Evolutionary conservation across 2,113 vertebrate species (phyloP).

Genomic region (Siphamia tubifer): DNA sequence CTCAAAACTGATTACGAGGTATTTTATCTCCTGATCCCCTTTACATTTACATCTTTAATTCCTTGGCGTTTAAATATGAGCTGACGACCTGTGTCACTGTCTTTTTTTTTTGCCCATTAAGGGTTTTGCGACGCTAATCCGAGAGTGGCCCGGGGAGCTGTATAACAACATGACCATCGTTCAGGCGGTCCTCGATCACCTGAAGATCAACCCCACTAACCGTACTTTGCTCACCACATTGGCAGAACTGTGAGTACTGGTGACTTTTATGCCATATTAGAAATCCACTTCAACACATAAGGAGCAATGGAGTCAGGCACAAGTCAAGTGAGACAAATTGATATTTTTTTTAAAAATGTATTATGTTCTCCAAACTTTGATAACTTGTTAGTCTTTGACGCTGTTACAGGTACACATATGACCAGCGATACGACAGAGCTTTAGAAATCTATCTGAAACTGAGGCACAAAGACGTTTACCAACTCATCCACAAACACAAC

Average conservation of each 20-base stretch:
- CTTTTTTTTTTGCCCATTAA: slow-evolving; percentile 42
- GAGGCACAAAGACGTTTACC: slow-evolving; percentile 95
- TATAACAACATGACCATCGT: slow-evolving; percentile 96
- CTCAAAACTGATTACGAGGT: slow-evolving; percentile 97
- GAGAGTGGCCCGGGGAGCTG: slow-evolving; percentile 96
- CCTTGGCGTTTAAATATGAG: not conserved
- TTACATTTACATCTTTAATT: not conserved
- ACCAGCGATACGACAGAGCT: slow-evolving; percentile 95
- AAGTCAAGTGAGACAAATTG: not conserved
- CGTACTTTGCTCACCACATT: slow-evolving; percentile 89
- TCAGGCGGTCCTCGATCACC: slow-evolving; percentile 90
- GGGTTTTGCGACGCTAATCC: slow-evolving; percentile 94
- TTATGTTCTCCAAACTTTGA: not conserved
- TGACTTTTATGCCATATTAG: not conserved
- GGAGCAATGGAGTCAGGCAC: not conserved
- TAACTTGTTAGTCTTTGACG: not conserved
- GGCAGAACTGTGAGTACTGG: slow-evolving; percentile 90
- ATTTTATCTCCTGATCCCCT: not conserved
- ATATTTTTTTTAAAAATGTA: no score
- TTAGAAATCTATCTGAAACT: slow-evolving; percentile 95
- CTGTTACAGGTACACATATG: slow-evolving; percentile 89
- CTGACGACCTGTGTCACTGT: not conserved
- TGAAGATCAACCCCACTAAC: slow-evolving; percentile 91
- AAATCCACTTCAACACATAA: not conserved
- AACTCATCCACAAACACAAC: slow-evolving; percentile 97